A percentile compares a stretch with the other conserved stretches of the same genome.
phyloP scores from a whole-genome alignment of 2,113 vertebrate genomes.

The Brachypodius melanocephalos region DNA sequence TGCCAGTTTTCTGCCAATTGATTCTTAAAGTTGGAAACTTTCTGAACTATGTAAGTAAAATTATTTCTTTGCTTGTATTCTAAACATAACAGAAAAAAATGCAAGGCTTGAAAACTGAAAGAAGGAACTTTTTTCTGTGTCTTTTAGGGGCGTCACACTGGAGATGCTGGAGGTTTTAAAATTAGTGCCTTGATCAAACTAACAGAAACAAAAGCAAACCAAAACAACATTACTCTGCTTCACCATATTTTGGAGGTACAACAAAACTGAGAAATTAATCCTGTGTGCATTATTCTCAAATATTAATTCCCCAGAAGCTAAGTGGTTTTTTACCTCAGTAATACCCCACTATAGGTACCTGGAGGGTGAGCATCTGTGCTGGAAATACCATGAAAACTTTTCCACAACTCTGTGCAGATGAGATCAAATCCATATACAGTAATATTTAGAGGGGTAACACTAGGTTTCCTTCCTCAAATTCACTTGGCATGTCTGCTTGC shows the following conservation, averaged over 20 bases:
- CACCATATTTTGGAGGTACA: slow-evolving; percentile 93
- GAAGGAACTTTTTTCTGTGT: background rate
- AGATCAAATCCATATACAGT: background rate
- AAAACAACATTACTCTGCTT: slow-evolving; percentile 85
- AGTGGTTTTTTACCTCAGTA: background rate
- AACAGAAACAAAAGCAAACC: slow-evolving; percentile 91
- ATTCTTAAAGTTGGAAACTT: slow-evolving; percentile 95
- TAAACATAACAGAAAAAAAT: background rate
- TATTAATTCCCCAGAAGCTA: background rate
- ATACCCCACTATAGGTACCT: background rate
- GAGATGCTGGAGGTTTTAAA: slow-evolving; percentile 91
- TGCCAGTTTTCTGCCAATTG: slow-evolving; percentile 87
- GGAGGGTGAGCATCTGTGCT: background rate
- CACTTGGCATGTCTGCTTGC: background rate
- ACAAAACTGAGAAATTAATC: background rate
- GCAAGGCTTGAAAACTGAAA: background rate
- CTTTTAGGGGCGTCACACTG: slow-evolving; percentile 88
- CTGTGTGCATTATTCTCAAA: background rate
- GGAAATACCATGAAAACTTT: background rate
- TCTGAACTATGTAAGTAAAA: slow-evolving; percentile 89
- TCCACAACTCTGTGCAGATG: fast-evolving
- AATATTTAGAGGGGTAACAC: background rate
- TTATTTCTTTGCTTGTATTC: background rate
- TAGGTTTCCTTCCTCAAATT: background rate
- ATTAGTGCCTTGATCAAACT: slow-evolving; percentile 89